Percentiles rank a stretch among this genome's conserved stretches.
Conservation (phyloP, 2,113 vertebrate species). For the Ochotona curzoniae region DNA sequence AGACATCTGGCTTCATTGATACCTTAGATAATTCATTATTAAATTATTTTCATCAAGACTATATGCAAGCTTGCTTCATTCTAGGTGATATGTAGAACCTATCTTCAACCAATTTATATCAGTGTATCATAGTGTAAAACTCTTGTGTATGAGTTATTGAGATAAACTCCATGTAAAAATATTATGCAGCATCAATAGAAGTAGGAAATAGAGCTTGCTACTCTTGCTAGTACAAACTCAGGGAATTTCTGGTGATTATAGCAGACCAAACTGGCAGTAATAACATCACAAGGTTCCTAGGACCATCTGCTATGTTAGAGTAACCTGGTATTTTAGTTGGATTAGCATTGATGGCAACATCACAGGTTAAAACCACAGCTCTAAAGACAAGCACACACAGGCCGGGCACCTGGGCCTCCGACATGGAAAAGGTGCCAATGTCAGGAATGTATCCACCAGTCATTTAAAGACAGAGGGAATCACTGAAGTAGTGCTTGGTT, state of each 20-base stretch:
- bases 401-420: neutral
- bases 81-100: neutral
- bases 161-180: neutral
- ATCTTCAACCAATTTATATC: neutral
- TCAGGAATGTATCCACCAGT: neutral
- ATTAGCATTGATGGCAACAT: neutral
- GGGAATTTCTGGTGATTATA: neutral
- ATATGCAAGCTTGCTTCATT: neutral
- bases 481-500: neutral
- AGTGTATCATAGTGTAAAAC: neutral
- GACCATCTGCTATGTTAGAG: neutral
- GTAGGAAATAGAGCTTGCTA: neutral
- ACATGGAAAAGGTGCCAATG: neutral
- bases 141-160: neutral
- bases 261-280: neutral
- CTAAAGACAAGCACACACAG: neutral
- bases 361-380: neutral
- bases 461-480: neutral
- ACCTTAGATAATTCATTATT: too few species aligned
- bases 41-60: neutral
- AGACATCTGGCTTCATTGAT: too few species aligned
- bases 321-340: neutral
- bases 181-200: neutral
- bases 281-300: neutral
- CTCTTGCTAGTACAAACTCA: neutral